Conservation (phyloP, 2,113 vertebrate species). For the Uria lomvia region DNA sequence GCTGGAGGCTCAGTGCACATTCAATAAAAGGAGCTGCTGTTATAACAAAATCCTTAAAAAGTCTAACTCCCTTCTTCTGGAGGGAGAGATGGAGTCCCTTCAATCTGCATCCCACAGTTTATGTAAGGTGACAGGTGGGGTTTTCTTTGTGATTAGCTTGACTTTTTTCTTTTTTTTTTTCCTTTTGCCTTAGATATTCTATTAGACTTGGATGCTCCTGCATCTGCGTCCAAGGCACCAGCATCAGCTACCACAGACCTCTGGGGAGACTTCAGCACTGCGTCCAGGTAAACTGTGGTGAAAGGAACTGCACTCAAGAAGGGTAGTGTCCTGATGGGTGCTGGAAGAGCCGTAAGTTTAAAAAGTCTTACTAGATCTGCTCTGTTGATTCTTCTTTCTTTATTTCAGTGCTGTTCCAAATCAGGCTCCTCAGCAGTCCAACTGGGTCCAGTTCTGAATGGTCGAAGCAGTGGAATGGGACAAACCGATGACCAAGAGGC, state of each 20-base stretch:
- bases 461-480: constrained; percentile 15
- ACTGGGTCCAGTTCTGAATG: constrained; percentile 91
- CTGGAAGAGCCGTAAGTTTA: not conserved
- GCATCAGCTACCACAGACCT: constrained; percentile 76
- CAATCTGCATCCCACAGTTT: not conserved
- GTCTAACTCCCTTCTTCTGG: not conserved
- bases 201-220: constrained; percentile 76
- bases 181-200: constrained; percentile 67
- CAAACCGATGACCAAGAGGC: constrained; percentile 58
- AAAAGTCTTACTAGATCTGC: not conserved
- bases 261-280: constrained; percentile 92
- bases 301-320: not conserved
- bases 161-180: not conserved
- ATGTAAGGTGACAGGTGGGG: not conserved
- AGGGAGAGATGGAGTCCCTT: not conserved
- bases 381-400: constrained; percentile 37
- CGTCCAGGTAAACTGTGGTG: constrained; percentile 79
- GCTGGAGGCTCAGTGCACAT: not conserved
- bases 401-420: constrained; percentile 73
- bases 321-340: not conserved
- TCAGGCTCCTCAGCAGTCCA: constrained; percentile 79
- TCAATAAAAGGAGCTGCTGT: not conserved
- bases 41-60: not conserved
- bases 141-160: not conserved
- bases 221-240: constrained; percentile 56